Conservation (phyloP, 2,888 invertebrate genomes). For the Drosophila affinis region DNA sequence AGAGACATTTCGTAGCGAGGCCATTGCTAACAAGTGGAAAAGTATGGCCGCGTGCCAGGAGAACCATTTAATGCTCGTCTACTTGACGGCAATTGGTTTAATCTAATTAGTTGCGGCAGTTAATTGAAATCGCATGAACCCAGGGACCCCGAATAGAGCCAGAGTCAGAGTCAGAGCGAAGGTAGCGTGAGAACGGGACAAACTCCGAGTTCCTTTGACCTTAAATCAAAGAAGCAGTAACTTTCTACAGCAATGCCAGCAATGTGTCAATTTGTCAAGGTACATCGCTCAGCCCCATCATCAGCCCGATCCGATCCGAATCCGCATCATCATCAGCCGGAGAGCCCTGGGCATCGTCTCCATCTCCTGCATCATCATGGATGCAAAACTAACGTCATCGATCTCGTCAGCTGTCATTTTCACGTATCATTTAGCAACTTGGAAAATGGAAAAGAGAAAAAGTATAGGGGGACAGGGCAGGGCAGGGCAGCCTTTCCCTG, state of each 20-base stretch:
- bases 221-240: conserved; percentile 64
- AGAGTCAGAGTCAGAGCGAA: conserved; percentile 27
- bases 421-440: conserved; percentile 83
- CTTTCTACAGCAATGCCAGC: conserved; percentile 56
- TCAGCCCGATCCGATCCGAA: conserved; percentile 28
- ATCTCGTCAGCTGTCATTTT: conserved; percentile 83
- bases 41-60: conserved; percentile 59
- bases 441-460: conserved; percentile 36
- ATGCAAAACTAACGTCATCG: conserved; percentile 82
- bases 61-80: conserved; percentile 54
- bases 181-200: conserved; percentile 37
- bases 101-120: conserved; percentile 73
- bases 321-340: conserved; percentile 9
- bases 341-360: conserved; percentile 20
- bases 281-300: conserved; percentile 66
- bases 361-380: conserved; percentile 52
- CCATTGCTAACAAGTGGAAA: conserved; percentile 54
- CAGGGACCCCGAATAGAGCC: neutral
- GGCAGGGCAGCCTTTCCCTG: conserved; percentile 52
- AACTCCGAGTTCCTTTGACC: conserved; percentile 26
- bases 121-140: conserved; percentile 73
- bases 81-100: conserved; percentile 58
- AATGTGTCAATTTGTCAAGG: conserved; percentile 79
- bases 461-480: conserved; percentile 12
- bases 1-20: conserved; percentile 24